A percentile compares a stretch with the other conserved stretches of the same genome.
These are phyloP conservation scores for Datnioides undecimradiatus DNA, from an alignment of 2,113 vertebrate genomes.

Conservation along the genomic window DNA sequence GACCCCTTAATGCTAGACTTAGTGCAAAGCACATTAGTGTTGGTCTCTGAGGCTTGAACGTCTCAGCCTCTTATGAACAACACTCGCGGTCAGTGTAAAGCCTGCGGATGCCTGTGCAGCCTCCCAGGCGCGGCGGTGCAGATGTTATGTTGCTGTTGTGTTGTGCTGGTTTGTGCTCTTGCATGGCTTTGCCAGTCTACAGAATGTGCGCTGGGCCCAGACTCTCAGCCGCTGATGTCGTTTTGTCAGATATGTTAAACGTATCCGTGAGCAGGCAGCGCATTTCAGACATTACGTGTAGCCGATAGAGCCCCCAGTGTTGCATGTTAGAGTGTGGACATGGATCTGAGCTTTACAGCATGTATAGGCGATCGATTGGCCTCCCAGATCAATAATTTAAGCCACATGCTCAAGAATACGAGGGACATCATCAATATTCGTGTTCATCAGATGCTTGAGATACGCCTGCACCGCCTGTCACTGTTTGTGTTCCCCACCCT, in stretches of 20 bases:
- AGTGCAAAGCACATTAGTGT: neutral
- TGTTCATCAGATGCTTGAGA: conserved; percentile 42
- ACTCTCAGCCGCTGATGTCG: neutral
- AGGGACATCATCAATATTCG: conserved; percentile 40
- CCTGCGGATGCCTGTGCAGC: neutral
- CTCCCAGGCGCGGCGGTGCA: neutral
- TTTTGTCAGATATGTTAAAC: neutral
- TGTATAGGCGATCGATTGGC: conserved; percentile 41
- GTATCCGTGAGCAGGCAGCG: neutral
- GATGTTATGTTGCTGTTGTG: conserved; percentile 23
- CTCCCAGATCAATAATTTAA: conserved; percentile 48
- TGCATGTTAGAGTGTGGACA: conserved; percentile 5
- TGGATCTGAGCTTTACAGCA: conserved; percentile 9
- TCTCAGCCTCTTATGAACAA: neutral
- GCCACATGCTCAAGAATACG: conserved; percentile 18
- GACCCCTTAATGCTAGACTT: neutral
- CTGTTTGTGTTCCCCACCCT: conserved; percentile 54
- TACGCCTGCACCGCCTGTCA: neutral
- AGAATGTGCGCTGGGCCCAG: conserved; percentile 13
- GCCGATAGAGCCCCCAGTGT: neutral
- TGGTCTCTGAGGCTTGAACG: neutral
- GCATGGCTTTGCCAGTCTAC: conserved; percentile 68
- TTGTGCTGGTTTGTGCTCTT: conserved; percentile 20
- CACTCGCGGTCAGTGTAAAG: neutral
- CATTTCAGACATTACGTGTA: neutral